Evolutionary conservation across 2,888 invertebrate species (phyloP), one percentile per base, ranked within the genome.

Genomic region (Leucophenga maculata): DNA sequence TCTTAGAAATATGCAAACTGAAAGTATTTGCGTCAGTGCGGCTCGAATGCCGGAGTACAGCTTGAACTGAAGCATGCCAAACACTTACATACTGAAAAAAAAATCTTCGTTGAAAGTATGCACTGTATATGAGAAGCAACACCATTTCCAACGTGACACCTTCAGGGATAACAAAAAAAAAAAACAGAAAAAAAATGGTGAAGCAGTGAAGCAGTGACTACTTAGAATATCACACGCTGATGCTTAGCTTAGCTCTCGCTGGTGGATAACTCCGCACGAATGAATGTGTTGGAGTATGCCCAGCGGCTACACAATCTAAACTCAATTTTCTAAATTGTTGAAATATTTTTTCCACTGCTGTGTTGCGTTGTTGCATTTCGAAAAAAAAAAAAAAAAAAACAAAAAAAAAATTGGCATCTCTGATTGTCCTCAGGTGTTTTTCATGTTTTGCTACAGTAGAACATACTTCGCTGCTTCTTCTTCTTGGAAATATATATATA

Each of bases 241-340:
- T 39, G 62, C 22, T 22, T 16, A 14, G 16, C 44, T 16, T 59
- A 59, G 59, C 59, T 39, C 26, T 26, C 2, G 26, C 26, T 26
- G 26, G 4, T 26, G 26, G 4, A 26, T 26, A 26, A 39, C 39
- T 39, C 8, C 11, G 13, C 26, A 26, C 13, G 31, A 26, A 26
- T 20, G 16, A 31, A 14, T 26, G 59, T 59, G 62, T 64, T 46
- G 9, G 48, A 22, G 62, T 22, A 11, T 48, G 48, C 62, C 62
- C 62, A 48, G 22, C 46, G 62, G 62, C 62, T 13, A 64, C 3
- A 26, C 62, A 64, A 64, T 64, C 62, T 64, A 64, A 64, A 64
- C 62, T 64, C 62, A 64, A 64, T 64, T 64, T 64, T 64, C 62
- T 64, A 64, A 64, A 64, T 64, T 64, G 62, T 64, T 64, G 62